These are phyloP conservation scores for Euura lappo DNA, from an alignment of 1,140 invertebrate genomes.

Conservation along the genomic window DNA sequence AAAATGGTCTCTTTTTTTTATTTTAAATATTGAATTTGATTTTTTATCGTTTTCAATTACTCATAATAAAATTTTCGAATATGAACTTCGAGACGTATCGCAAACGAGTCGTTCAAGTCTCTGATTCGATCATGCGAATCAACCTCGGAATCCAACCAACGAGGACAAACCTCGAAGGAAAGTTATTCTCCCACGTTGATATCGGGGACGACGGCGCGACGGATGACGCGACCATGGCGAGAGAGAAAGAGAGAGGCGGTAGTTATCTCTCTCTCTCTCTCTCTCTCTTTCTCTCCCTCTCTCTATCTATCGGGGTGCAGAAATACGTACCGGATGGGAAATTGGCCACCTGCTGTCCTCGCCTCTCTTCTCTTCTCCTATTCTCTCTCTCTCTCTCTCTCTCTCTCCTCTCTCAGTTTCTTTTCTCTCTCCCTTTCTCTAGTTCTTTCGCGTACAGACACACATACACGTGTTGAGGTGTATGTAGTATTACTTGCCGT, in stretches of 20 bases:
- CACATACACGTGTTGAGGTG: neutral
- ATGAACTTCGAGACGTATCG: no score
- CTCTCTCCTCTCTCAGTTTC: conserved; percentile 9
- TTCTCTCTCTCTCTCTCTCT: neutral
- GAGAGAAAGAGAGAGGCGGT: neutral
- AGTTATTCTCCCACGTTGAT: neutral
- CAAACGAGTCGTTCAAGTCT: no score
- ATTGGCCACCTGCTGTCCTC: conserved; percentile 14
- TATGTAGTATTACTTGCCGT: neutral
- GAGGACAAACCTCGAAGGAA: neutral
- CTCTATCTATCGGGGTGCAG: conserved; percentile 21
- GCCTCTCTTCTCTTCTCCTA: conserved; percentile 21
- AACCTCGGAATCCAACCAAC: no score
- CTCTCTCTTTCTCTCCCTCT: no score
- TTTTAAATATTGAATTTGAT: no score
- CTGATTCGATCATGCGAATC: no score
- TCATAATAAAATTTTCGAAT: no score
- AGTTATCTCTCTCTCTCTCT: neutral
- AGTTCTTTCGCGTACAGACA: conserved; percentile 32
- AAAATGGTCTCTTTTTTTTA: no score
- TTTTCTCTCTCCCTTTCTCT: conserved; percentile 19
- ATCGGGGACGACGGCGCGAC: neutral
- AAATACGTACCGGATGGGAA: conserved; percentile 26
- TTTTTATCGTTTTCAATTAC: no score
- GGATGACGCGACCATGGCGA: neutral